These are phyloP conservation scores for Hydrochoerus hydrochaeris DNA, from an alignment of 2,113 vertebrate genomes.

Conservation along the genomic window DNA sequence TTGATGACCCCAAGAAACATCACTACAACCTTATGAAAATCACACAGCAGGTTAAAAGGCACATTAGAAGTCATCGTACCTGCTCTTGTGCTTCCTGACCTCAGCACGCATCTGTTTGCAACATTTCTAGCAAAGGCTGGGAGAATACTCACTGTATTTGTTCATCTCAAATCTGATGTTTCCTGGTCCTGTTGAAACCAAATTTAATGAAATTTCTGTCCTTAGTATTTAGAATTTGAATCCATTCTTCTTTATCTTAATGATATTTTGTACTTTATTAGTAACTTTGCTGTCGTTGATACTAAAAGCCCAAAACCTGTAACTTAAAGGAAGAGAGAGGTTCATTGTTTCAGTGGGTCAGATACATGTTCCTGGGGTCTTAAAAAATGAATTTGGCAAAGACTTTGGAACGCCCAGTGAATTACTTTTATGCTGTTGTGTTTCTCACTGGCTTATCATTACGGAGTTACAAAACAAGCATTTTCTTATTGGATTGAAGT, in stretches of 20 bases:
- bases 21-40: not conserved
- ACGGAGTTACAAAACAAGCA: not conserved
- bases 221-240: slow-evolving; percentile 31
- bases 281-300: not conserved
- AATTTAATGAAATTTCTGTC: not conserved
- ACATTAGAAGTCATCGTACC: not conserved
- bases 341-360: not conserved
- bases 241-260: slow-evolving; percentile 1
- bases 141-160: not conserved
- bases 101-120: not conserved
- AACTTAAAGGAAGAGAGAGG: not conserved
- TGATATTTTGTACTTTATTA: not conserved
- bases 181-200: not conserved
- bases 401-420: not conserved
- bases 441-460: not conserved
- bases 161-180: not conserved
- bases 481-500: slow-evolving; percentile 18
- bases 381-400: slow-evolving; percentile 14
- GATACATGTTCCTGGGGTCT: not conserved
- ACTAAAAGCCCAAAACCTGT: not conserved
- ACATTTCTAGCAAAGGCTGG: not conserved
- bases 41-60: not conserved
- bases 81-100: not conserved
- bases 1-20: not conserved
- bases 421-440: not conserved